Evolutionary conservation across 2,888 invertebrate species (phyloP), one percentile per base, ranked within the genome.

Genomic region (Pachycephus smyrnensis): DNA sequence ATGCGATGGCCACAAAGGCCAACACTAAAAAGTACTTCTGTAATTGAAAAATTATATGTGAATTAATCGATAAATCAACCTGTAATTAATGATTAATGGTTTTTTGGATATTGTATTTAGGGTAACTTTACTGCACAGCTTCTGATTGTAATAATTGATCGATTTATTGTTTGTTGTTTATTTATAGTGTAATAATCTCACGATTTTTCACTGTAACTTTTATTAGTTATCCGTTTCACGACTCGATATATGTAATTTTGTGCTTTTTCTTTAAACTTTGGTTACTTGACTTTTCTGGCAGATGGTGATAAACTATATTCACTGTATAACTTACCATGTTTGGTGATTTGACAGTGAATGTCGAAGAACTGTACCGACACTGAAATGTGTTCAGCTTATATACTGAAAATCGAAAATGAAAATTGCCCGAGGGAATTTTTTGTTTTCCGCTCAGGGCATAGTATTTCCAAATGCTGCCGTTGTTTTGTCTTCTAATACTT

Each of bases 321-420:
- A 33, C 55, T 55, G 40, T 55, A 55, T 55, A 31, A 78, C 78
- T 78, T 73, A 78, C 78, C 78, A 78, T 78, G 31, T 68, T 76
- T 78, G 78, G 73, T 75, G 78, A 73, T 78, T 76, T 78, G 76
- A 78, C 78, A 76, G 78, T 73, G 73, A 76, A 40, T 75, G 75
- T 75, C 73, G 76, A 55, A 73, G 69, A 73, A 78, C 78, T 78
- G 78, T 78, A 37, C 73, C 36, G 23, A 30, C 35, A 71, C 68
- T 55, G 35, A 33, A 40, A 23, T 76, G 12, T 30, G 55, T 30
- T 68, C 15, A 33, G 78, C 75, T 75, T 78, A 76, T 78, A 78
- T 78, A 78, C 78, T 68, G 31, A 31, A 30, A 69, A 23, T 68
- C 55, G 11, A 73, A 75, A 75, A 35, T 68, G 78, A 73, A 76